Evolutionary conservation across 2,888 invertebrate genomes (phyloP).

Genomic region (Phasia obesa): DNA sequence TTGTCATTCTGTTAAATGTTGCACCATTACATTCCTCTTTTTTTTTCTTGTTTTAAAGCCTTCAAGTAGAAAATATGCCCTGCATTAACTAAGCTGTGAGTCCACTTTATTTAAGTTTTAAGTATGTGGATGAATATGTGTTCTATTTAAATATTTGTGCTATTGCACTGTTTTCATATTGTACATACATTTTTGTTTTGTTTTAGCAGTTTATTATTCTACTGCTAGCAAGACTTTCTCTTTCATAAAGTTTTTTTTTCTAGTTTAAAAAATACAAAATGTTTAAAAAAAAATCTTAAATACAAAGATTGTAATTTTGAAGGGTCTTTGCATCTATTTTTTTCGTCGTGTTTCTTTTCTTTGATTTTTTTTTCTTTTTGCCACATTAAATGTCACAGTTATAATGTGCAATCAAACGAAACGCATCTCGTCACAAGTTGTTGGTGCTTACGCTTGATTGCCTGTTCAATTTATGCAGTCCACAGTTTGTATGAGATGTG

Average conservation of each 20-base stretch:
- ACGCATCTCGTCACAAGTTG: slow-evolving; percentile 46
- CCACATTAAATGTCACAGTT: slow-evolving; percentile 63
- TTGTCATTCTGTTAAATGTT: too few species aligned
- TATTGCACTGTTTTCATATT: too few species aligned
- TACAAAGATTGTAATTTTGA: slow-evolving; percentile 41
- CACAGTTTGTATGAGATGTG: not conserved
- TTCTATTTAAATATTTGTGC: too few species aligned
- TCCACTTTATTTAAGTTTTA: too few species aligned
- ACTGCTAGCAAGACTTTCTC: slow-evolving; percentile 57
- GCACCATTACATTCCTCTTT: too few species aligned
- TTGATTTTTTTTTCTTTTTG: slow-evolving; percentile 28
- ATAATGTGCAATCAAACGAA: slow-evolving; percentile 59
- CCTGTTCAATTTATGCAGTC: slow-evolving; percentile 32
- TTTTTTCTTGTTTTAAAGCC: too few species aligned
- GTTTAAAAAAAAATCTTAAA: slow-evolving; percentile 20
- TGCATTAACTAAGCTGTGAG: too few species aligned
- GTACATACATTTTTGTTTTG: too few species aligned
- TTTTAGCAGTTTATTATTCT: not conserved
- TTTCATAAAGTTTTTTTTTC: slow-evolving; percentile 25
- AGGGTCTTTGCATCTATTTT: slow-evolving; percentile 43
- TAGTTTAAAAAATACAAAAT: slow-evolving; percentile 18
- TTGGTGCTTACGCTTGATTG: slow-evolving; percentile 54
- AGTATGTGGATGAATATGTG: too few species aligned
- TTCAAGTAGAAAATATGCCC: too few species aligned
- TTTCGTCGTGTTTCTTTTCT: not conserved